Base-by-base conservation (phyloP, 2,888 invertebrate species). In the Creontiades dilutus region DNA sequence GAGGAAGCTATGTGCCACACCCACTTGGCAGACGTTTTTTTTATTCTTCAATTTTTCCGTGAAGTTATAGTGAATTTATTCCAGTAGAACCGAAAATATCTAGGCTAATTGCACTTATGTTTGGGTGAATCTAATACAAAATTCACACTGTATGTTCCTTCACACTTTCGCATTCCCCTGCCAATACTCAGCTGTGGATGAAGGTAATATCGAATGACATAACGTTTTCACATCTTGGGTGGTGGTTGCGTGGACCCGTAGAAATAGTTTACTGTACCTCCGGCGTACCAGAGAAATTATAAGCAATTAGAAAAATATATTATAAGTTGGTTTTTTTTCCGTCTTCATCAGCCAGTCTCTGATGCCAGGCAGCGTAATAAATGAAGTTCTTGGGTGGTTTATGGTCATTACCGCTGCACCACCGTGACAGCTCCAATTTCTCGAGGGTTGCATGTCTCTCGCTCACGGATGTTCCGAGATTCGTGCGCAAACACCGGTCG, bases 351-450 rank as follows among this genome's bases (percentile, higher is more conserved):
- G 23, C 23, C 23, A 0, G n/a, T n/a, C 13, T 11, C 68, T 68
- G 68, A 68, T 68, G 27, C 13, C 13, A 68, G 52, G 37, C 7
- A 37, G 37, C 37, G 37, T 57, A 57, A n/a, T 14, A 68, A 68
- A 68, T 68, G 23, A 23, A 27, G 68, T 68, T 68, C 68, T 5
- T 68, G 68, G 68, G 68, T 68, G 68, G 68, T 68, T 68, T 68
- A 68, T 68, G 16, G 27, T 68, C 68, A 23, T 68, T 68, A 68
- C 68, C 9, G 23, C 27, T 27, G 68, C 23, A 23, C 68, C 68
- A 23, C 68, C 68, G 68, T 11, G 68, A 23, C 68, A 68, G 68
- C 68, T 68, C 68, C 27, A 23, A 68, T 68, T 68, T 12, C 68
- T 23, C 68, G 68, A 68, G 68, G 23, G 0, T 23, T 68, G 68